Evolutionary conservation across 2,797 vertebrate genomes (phyloP).

Genomic region (Alectoris magna): DNA sequence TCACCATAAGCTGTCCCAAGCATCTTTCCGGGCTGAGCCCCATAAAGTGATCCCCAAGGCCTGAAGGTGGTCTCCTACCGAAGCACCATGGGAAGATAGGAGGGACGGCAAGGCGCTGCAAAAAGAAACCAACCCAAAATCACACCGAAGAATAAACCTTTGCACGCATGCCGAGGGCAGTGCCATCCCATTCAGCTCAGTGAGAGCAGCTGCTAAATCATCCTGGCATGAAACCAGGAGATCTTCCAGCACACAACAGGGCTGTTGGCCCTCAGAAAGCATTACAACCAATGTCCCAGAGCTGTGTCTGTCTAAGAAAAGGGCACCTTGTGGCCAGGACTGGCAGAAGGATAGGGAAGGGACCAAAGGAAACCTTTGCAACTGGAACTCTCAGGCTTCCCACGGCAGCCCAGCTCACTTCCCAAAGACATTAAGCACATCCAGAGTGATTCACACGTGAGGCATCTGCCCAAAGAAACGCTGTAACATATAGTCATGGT

Average conservation of each 20-base stretch:
- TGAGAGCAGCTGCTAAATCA: background rate
- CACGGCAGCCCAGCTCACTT: background rate
- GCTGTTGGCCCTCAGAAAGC: background rate
- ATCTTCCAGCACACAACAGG: background rate
- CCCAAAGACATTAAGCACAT: background rate
- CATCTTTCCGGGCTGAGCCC: background rate
- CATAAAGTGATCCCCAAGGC: background rate
- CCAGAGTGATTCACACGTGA: background rate
- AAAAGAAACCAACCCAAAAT: too few relatives aligned
- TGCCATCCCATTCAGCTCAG: background rate
- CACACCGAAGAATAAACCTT: background rate
- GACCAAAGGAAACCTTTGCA: background rate
- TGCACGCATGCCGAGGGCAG: rapidly evolving
- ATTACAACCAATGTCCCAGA: background rate
- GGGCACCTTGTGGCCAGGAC: background rate
- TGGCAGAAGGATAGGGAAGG: rapidly evolving
- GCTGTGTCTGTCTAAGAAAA: background rate
- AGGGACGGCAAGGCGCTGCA: rapidly evolving
- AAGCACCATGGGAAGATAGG: rapidly evolving
- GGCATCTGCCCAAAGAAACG: background rate
- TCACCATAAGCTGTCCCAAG: background rate
- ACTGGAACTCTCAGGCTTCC: background rate
- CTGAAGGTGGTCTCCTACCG: background rate
- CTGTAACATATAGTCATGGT: background rate
- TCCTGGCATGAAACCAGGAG: background rate